These are phyloP conservation scores for Cinclus cinclus DNA, from an alignment of 2,113 vertebrate genomes.

Conservation along the genomic window DNA sequence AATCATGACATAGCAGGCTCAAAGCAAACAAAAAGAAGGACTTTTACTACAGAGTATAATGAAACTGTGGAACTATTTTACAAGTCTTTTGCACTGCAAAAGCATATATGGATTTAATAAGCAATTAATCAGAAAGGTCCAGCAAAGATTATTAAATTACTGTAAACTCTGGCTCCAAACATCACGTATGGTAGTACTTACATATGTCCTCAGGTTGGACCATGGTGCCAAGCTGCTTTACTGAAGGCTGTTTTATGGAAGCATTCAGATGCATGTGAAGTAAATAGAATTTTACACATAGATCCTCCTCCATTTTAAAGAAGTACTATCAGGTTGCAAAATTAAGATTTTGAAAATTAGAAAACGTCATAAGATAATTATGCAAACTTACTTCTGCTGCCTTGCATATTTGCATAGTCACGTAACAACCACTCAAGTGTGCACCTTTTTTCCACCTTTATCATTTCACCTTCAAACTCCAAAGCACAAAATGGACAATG, in stretches of 20 bases:
- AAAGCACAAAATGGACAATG: background rate
- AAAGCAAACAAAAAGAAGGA: background rate
- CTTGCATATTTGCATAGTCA: background rate
- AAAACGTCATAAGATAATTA: background rate
- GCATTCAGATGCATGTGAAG: slow-evolving; percentile 45
- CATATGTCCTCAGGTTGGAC: background rate
- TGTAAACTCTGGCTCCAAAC: slow-evolving; percentile 2
- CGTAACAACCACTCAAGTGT: background rate
- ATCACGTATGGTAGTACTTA: background rate
- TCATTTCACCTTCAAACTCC: background rate
- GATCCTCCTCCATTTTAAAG: slow-evolving; percentile 48
- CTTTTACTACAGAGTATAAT: background rate
- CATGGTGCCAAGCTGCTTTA: slow-evolving; percentile 30
- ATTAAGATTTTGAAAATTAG: slow-evolving; percentile 54
- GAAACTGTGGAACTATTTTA: background rate
- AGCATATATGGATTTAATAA: background rate
- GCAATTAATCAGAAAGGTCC: background rate
- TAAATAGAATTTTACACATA: slow-evolving; percentile 44
- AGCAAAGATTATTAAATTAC: background rate
- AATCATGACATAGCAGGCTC: background rate
- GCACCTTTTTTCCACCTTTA: background rate
- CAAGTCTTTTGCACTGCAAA: background rate
- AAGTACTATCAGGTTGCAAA: slow-evolving; percentile 43
- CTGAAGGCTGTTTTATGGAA: slow-evolving; percentile 39
- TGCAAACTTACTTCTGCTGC: background rate